Evolutionary conservation across 1,140 invertebrate species (phyloP).

Genomic region (Eurytemora carolleeae): DNA sequence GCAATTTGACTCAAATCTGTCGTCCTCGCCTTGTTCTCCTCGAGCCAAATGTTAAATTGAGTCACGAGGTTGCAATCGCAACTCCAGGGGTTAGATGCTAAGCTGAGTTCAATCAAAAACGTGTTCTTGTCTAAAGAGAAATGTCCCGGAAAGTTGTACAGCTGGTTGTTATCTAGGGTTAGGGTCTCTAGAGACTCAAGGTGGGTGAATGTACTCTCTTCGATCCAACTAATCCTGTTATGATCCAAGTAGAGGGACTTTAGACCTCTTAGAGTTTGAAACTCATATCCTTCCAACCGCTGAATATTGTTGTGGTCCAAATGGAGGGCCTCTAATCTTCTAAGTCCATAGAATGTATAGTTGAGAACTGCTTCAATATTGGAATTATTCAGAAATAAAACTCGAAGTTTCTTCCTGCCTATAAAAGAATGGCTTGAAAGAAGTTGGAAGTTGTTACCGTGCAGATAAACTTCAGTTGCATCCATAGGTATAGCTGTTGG

Average conservation of each 20-base stretch:
- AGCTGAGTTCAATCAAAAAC: slow-evolving; percentile 23
- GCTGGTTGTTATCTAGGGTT: slow-evolving; percentile 58
- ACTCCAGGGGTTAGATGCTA: slow-evolving; percentile 28
- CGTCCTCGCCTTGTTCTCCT: slow-evolving; percentile 33
- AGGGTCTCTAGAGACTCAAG: slow-evolving; percentile 33
- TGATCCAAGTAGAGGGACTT: slow-evolving; percentile 66
- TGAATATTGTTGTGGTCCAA: slow-evolving; percentile 60
- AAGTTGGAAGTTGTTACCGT: slow-evolving; percentile 64
- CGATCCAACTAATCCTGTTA: slow-evolving; percentile 47
- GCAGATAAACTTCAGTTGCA: slow-evolving; percentile 70
- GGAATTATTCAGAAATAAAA: slow-evolving; percentile 63
- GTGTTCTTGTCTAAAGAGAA: slow-evolving; percentile 23
- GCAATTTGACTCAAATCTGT: neutral
- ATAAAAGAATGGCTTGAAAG: slow-evolving; percentile 74
- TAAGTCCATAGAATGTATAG: slow-evolving; percentile 68
- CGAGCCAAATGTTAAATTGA: slow-evolving; percentile 58
- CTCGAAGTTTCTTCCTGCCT: slow-evolving; percentile 64
- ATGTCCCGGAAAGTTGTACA: slow-evolving; percentile 46
- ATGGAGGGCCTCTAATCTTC: slow-evolving; percentile 48
- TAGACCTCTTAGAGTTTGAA: slow-evolving; percentile 43
- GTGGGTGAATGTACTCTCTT: neutral
- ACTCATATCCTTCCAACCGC: slow-evolving; percentile 59
- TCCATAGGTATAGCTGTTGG: slow-evolving; percentile 77
- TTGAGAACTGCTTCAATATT: slow-evolving; percentile 69
- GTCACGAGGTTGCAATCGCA: slow-evolving; percentile 46